Conservation (phyloP, 2,888 invertebrate genomes). For the Timema podura region DNA sequence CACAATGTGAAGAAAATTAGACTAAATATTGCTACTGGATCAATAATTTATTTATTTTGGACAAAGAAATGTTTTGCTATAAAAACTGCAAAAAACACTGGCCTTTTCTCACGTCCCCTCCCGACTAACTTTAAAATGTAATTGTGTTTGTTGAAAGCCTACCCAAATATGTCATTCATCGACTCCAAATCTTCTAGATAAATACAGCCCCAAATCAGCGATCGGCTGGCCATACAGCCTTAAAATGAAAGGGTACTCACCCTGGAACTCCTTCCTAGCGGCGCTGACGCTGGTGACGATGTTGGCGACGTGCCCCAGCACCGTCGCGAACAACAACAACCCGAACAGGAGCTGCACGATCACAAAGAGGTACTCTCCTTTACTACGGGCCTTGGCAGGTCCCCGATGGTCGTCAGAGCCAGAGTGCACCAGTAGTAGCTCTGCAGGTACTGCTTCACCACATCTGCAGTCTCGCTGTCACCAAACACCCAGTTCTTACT, state of each 20-base stretch:
- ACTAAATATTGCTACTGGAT: too few species aligned
- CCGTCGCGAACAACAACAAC: constrained; percentile 90
- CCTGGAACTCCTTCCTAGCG: constrained; percentile 97
- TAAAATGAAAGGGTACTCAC: constrained; percentile 54
- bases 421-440: constrained; percentile 98
- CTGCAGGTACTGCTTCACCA: constrained; percentile 92
- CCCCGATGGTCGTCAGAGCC: constrained; percentile 93
- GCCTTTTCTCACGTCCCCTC: too few species aligned
- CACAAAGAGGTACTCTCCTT: constrained; percentile 93
- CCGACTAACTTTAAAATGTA: too few species aligned
- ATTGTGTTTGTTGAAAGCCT: too few species aligned
- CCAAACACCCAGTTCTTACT: constrained; percentile 90
- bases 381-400: constrained; percentile 87
- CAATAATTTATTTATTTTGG: too few species aligned
- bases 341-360: constrained; percentile 93
- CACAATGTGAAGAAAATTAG: too few species aligned
- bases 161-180: too few species aligned
- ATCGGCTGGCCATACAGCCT: too few species aligned
- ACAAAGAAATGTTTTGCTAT: too few species aligned
- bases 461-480: constrained; percentile 80
- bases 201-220: too few species aligned
- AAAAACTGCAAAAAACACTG: too few species aligned
- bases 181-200: too few species aligned
- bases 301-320: constrained; percentile 95
- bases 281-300: constrained; percentile 97